Evolutionary conservation across 2,888 invertebrate genomes (phyloP).

Genomic region (Fragum sueziense): DNA sequence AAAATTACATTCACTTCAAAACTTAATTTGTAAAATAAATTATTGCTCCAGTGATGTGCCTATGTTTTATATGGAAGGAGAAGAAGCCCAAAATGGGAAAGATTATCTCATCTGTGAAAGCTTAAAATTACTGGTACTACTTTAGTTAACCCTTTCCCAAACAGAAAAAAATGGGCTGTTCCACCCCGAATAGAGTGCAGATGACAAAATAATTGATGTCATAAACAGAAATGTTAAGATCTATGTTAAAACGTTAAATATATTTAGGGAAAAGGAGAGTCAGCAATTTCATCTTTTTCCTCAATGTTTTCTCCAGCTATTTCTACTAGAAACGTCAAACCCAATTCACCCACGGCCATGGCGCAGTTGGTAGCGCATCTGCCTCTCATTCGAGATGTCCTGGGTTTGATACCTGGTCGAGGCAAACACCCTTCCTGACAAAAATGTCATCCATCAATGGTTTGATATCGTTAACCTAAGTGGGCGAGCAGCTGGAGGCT

Average conservation of each 20-base stretch:
- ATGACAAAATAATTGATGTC: background rate
- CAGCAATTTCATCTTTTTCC: too few species aligned
- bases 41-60: background rate
- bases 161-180: background rate
- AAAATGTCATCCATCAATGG: too few species aligned
- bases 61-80: background rate
- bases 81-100: background rate
- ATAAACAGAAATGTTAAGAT: background rate
- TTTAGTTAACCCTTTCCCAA: background rate
- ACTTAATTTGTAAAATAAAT: background rate
- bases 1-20: background rate
- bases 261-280: constrained; percentile 1
- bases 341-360: too few species aligned
- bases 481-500: too few species aligned
- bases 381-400: too few species aligned
- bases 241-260: background rate
- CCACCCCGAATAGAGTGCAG: background rate
- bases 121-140: background rate
- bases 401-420: too few species aligned
- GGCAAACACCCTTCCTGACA: too few species aligned
- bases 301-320: too few species aligned
- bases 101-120: background rate
- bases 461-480: too few species aligned
- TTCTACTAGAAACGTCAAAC: too few species aligned
- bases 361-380: too few species aligned